Evolutionary conservation across 92 coral and sea anemone genomes (phyloP).

Genomic region (Porites rus): DNA sequence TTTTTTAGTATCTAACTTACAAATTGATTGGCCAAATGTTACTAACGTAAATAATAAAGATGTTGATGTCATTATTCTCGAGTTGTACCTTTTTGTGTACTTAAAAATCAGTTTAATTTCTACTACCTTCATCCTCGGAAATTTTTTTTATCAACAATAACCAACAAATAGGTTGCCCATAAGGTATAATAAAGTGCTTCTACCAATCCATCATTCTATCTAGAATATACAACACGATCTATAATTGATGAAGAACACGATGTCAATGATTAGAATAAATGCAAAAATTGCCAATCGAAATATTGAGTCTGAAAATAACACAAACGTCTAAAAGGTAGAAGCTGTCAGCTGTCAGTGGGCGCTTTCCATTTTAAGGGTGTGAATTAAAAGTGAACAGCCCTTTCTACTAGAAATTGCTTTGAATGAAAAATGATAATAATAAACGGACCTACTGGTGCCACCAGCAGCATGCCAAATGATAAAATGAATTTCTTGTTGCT

Average conservation of each 20-base stretch:
- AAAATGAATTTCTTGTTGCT: conserved; percentile 4
- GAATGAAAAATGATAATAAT: conserved; percentile 9
- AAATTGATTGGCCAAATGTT: no score
- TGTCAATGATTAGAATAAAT: conserved; percentile 15
- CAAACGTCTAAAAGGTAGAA: conserved; percentile 19
- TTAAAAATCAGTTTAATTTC: no score
- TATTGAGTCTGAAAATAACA: conserved; percentile 22
- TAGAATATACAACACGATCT: not conserved
- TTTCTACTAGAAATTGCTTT: conserved; percentile 3
- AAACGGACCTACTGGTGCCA: conserved; percentile 9
- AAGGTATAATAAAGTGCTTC: no score
- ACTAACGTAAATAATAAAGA: no score
- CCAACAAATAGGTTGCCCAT: not conserved
- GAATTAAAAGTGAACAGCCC: conserved; percentile 12
- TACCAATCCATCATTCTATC: no score
- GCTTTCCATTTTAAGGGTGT: conserved; percentile 24
- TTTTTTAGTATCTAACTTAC: conserved; percentile 2
- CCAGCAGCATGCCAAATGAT: conserved; percentile 1
- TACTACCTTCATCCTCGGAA: no score
- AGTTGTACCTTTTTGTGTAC: no score
- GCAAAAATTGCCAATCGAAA: conserved; percentile 12
- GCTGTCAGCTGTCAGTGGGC: conserved; percentile 17
- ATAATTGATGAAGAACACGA: conserved; percentile 16
- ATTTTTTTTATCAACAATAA: no score
- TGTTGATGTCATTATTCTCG: no score